A percentile compares a stretch with the other conserved stretches of the same genome.
phyloP scores from a whole-genome alignment of 2,113 vertebrate genomes.

The Sitta europaea region DNA sequence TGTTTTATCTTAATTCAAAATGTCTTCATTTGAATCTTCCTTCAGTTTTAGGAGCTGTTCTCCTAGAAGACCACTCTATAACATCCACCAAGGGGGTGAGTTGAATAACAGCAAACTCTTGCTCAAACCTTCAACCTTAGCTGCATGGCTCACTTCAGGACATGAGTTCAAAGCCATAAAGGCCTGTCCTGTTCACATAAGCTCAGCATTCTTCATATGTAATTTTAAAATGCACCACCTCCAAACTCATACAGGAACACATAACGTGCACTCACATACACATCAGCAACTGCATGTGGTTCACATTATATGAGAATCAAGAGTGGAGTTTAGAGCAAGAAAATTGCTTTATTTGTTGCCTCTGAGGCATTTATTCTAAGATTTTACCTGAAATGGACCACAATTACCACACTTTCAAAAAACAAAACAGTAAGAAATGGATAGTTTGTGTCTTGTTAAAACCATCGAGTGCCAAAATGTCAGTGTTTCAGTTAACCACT shows the following conservation, averaged over 20 bases:
- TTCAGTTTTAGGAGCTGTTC: background rate
- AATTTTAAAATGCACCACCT: background rate
- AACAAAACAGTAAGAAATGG: background rate
- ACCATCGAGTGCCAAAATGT: background rate
- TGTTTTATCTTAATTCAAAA: background rate
- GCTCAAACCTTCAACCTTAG: background rate
- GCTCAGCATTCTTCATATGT: background rate
- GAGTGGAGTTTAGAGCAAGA: background rate
- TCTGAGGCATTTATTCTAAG: background rate
- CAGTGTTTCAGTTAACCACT: background rate
- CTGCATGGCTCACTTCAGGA: background rate
- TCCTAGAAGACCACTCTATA: background rate
- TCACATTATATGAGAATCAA: background rate
- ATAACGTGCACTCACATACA: background rate
- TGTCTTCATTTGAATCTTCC: background rate
- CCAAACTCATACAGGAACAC: background rate
- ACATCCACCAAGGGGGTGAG: accelerated
- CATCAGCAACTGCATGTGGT: background rate
- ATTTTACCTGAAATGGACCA: background rate
- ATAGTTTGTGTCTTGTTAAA: background rate
- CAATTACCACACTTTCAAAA: background rate
- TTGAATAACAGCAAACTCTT: background rate
- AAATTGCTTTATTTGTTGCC: background rate
- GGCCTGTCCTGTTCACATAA: background rate
- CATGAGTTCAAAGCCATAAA: background rate